These are phyloP conservation scores for Aulostomus chinensis DNA, from an alignment of 2,797 vertebrate species.

Conservation along the genomic window DNA sequence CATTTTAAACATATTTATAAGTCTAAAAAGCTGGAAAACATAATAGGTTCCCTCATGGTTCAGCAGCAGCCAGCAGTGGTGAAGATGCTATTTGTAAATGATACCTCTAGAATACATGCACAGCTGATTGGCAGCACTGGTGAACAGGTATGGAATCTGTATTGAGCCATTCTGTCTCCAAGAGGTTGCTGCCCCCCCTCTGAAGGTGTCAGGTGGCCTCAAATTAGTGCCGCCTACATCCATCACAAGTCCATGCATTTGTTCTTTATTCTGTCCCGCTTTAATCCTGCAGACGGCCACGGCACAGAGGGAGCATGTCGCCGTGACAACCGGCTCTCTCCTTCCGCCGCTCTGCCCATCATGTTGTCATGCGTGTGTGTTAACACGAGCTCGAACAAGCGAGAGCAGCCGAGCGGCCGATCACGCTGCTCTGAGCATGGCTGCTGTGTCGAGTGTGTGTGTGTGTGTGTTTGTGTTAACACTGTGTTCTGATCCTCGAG, in stretches of 20 bases:
- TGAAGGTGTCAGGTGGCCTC: too few relatives aligned
- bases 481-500: constrained; percentile 36
- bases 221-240: constrained; percentile 5
- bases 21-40: too few relatives aligned
- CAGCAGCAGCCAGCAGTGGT: too few relatives aligned
- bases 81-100: too few relatives aligned
- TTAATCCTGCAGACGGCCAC: constrained; percentile 27
- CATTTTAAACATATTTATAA: too few relatives aligned
- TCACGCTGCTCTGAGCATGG: constrained; percentile 31
- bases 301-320: constrained; percentile 12
- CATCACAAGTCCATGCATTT: constrained; percentile 3
- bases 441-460: constrained; percentile 11
- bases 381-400: constrained; percentile 50
- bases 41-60: too few relatives aligned
- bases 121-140: too few relatives aligned
- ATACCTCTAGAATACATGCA: too few relatives aligned
- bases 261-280: constrained; percentile 17
- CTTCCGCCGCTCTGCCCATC: constrained; percentile 47
- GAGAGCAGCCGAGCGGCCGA: constrained; percentile 15
- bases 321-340: constrained; percentile 40
- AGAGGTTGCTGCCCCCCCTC: too few relatives aligned
- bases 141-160: neutral
- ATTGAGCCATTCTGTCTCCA: neutral
- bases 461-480: constrained; percentile 26
- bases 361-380: constrained; percentile 51